phyloP scores from a whole-genome alignment of 2,888 invertebrate species.

The Phanerotoma sp. region DNA sequence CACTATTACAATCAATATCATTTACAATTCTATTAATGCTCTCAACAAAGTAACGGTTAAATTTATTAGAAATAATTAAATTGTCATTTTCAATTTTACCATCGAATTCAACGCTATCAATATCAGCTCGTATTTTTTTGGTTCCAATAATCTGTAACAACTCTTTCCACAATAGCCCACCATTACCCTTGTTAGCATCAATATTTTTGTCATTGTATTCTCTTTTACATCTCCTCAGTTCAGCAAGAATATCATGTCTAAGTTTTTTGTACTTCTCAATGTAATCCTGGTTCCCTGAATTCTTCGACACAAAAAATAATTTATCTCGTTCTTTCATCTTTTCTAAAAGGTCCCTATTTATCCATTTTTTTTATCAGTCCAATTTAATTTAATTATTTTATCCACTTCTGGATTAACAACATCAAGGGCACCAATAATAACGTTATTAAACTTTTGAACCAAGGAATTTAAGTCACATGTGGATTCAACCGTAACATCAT shows the following conservation, averaged over 20 bases:
- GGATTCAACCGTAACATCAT: no score
- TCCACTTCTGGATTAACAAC: background rate
- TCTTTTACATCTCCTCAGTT: no score
- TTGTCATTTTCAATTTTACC: background rate
- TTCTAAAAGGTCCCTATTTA: background rate
- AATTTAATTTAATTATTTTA: background rate
- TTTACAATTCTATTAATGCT: slow-evolving; percentile 1
- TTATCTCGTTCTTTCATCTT: background rate
- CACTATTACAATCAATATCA: background rate
- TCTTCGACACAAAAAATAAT: no score
- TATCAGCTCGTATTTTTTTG: background rate
- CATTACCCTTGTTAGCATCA: no score
- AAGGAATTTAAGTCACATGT: background rate
- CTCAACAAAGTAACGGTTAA: background rate
- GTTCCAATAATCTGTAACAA: background rate
- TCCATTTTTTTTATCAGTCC: background rate
- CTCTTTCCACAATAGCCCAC: background rate
- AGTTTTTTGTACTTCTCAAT: no score
- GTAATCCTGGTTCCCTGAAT: no score
- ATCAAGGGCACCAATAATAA: background rate
- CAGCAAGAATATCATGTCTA: no score
- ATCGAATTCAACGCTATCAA: background rate
- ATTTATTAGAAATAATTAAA: background rate
- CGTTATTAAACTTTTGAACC: background rate
- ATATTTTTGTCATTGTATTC: background rate